Percentiles rank a stretch among this genome's conserved stretches.
These are phyloP conservation scores for Ochlodes sylvanus DNA, from an alignment of 2,888 invertebrate species.

Conservation along the genomic window DNA sequence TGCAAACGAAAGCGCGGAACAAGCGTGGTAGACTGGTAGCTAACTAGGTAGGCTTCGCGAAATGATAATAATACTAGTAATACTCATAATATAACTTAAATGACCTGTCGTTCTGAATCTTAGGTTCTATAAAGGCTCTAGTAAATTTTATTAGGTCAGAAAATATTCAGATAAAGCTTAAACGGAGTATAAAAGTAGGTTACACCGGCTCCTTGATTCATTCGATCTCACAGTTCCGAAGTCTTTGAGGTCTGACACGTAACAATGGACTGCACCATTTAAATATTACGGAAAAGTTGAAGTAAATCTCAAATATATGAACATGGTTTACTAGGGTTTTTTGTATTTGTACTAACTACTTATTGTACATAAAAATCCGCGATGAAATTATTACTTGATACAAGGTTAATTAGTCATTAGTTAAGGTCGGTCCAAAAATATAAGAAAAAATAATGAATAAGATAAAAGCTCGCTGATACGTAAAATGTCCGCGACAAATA, in stretches of 20 bases:
- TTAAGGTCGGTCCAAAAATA: too few species aligned
- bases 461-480: background rate
- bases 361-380: too few species aligned
- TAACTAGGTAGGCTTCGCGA: too few species aligned
- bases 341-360: too few species aligned
- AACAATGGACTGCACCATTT: background rate
- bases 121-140: background rate
- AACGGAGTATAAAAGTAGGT: background rate
- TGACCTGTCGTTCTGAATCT: too few species aligned
- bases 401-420: too few species aligned
- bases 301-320: background rate
- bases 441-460: background rate
- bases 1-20: too few species aligned
- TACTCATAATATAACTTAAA: too few species aligned
- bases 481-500: background rate
- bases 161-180: background rate
- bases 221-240: background rate
- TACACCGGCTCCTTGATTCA: background rate
- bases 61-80: too few species aligned
- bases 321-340: background rate
- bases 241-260: slow-evolving; percentile 1
- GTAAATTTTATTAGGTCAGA: background rate
- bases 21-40: too few species aligned
- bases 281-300: background rate
- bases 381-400: too few species aligned